Conservation (phyloP, 2,797 vertebrate genomes). For the Clarias laeviceps region DNA sequence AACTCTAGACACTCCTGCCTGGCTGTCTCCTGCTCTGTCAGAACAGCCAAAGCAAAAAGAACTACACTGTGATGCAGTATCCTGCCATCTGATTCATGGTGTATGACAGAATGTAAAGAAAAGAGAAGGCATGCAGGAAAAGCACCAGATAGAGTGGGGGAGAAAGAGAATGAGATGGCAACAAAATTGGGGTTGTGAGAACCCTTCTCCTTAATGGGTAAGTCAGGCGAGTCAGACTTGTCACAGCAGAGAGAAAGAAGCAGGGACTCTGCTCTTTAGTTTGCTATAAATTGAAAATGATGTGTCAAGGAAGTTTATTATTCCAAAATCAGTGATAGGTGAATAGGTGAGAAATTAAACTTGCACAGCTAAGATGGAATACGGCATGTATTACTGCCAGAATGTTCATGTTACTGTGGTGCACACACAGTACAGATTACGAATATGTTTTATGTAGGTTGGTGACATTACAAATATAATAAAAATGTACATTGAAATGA, state of each 20-base stretch:
- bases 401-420: neutral
- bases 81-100: constrained; percentile 47
- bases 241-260: constrained; percentile 43
- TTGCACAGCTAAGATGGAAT: neutral
- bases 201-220: constrained; percentile 46
- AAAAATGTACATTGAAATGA: neutral
- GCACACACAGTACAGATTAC: neutral
- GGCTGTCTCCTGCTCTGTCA: constrained; percentile 54
- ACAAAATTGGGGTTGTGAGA: constrained; percentile 35
- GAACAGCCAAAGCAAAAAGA: constrained; percentile 55
- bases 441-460: neutral
- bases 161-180: constrained; percentile 32
- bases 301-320: constrained; percentile 44
- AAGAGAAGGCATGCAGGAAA: constrained; percentile 37
- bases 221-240: constrained; percentile 49
- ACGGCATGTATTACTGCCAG: neutral
- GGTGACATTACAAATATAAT: neutral
- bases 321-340: constrained; percentile 20
- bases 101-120: constrained; percentile 57
- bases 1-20: constrained; percentile 45
- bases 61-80: constrained; percentile 44
- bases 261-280: constrained; percentile 15
- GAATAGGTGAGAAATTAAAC: constrained; percentile 27
- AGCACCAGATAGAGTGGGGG: constrained; percentile 24
- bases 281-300: constrained; percentile 39